Percentiles rank a stretch among this genome's conserved stretches.
Conservation (phyloP, 2,113 vertebrate genomes). For the Podarcis muralis region DNA sequence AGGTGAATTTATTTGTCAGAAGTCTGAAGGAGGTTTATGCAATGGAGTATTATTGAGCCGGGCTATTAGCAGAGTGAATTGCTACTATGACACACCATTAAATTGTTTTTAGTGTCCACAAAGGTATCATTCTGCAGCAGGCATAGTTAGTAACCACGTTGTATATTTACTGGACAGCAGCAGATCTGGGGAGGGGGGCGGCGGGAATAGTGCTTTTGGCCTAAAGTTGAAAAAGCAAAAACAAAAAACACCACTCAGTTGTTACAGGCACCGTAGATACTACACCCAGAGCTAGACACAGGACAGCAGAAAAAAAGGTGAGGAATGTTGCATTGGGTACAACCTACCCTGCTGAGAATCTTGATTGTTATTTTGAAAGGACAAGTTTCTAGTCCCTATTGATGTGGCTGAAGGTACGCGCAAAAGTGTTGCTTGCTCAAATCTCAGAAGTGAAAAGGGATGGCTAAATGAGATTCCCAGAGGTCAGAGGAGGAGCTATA, state of each 20-base stretch:
- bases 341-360: neutral
- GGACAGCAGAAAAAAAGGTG: neutral
- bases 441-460: neutral
- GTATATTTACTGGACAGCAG: conserved; percentile 84
- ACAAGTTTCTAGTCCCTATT: neutral
- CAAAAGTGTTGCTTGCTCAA: neutral
- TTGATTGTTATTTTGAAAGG: neutral
- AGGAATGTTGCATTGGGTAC: neutral
- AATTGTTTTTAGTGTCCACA: conserved; percentile 88
- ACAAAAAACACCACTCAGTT: conserved; percentile 27
- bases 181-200: conserved; percentile 69
- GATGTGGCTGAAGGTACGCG: neutral
- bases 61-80: conserved; percentile 86
- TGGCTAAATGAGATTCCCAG: neutral
- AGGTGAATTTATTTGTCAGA: conserved; percentile 84
- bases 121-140: conserved; percentile 82
- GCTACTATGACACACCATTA: conserved; percentile 85
- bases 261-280: conserved; percentile 24
- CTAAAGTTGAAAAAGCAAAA: conserved; percentile 52
- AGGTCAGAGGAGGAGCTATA: neutral
- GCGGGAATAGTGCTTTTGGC: conserved; percentile 65
- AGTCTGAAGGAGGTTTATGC: conserved; percentile 80
- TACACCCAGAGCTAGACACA: neutral
- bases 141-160: conserved; percentile 82
- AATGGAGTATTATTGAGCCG: conserved; percentile 81